A percentile compares a stretch with the other conserved stretches of the same genome.
Conservation (phyloP, 2,797 vertebrate species). For the Somateria mollissima region DNA sequence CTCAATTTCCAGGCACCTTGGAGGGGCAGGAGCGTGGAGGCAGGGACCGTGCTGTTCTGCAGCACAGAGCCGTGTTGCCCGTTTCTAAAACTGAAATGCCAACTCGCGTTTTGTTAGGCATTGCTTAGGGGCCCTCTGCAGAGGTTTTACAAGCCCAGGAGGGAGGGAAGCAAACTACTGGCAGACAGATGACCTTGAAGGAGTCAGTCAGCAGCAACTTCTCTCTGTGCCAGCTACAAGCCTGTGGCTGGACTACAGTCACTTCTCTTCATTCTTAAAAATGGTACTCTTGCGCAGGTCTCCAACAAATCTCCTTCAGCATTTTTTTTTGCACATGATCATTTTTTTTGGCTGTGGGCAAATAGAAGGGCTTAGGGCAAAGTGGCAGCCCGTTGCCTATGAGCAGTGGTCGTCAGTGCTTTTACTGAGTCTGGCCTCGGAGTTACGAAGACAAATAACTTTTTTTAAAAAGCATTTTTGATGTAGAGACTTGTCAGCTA, state of each 20-base stretch:
- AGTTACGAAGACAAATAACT: background rate
- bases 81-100: background rate
- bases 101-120: background rate
- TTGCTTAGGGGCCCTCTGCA: slow-evolving; percentile 6
- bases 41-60: background rate
- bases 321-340: background rate
- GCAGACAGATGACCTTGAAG: background rate
- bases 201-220: background rate
- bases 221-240: background rate
- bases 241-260: background rate
- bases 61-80: background rate
- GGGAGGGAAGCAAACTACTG: background rate
- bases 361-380: background rate
- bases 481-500: background rate
- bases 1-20: background rate
- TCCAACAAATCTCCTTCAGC: background rate
- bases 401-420: background rate
- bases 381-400: accelerated
- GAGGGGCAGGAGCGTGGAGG: background rate
- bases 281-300: background rate
- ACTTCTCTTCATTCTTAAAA: background rate
- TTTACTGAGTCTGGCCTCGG: background rate
- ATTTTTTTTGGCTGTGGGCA: background rate
- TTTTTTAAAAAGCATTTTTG: too few species aligned
- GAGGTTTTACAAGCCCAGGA: background rate